A percentile compares a stretch with the other conserved stretches of the same genome.
Evolutionary conservation across 2,113 vertebrate genomes (phyloP).

Genomic region (Pseudorectes ferrugineus): DNA sequence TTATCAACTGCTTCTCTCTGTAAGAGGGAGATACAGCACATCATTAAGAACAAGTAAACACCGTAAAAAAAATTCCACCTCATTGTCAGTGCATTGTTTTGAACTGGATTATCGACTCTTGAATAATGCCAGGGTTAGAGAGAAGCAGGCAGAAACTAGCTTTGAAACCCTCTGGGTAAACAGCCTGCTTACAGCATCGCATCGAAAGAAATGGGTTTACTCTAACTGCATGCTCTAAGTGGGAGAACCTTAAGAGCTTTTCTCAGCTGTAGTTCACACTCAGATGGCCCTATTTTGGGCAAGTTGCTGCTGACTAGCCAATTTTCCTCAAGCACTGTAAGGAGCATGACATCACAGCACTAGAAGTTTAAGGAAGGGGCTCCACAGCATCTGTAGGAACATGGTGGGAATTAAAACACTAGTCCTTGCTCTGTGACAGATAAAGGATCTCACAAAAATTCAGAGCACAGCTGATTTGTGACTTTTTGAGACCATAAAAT

Average conservation of each 20-base stretch:
- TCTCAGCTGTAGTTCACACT: neutral
- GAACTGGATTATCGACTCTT: slow-evolving; percentile 14
- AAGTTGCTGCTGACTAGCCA: neutral
- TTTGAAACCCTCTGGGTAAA: neutral
- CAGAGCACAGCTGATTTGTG: neutral
- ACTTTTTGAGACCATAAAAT: neutral
- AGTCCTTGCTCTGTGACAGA: neutral
- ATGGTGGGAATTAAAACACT: neutral
- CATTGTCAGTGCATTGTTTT: slow-evolving; percentile 2
- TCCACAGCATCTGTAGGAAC: neutral
- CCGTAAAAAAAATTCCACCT: neutral
- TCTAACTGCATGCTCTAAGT: neutral
- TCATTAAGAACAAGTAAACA: slow-evolving; percentile 28
- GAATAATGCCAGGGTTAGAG: neutral
- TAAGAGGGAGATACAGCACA: neutral
- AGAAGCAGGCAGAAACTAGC: neutral
- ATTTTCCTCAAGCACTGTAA: neutral
- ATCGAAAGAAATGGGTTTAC: neutral
- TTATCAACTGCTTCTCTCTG: neutral
- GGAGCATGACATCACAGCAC: neutral
- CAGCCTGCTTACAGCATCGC: neutral
- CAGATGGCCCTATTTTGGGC: neutral
- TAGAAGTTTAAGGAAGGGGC: neutral
- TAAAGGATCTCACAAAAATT: neutral
- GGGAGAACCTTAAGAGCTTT: neutral